A percentile compares a stretch with the other conserved stretches of the same genome.
Evolutionary conservation across 2,113 vertebrate species (phyloP).

Genomic region (Toxostoma redivivum): DNA sequence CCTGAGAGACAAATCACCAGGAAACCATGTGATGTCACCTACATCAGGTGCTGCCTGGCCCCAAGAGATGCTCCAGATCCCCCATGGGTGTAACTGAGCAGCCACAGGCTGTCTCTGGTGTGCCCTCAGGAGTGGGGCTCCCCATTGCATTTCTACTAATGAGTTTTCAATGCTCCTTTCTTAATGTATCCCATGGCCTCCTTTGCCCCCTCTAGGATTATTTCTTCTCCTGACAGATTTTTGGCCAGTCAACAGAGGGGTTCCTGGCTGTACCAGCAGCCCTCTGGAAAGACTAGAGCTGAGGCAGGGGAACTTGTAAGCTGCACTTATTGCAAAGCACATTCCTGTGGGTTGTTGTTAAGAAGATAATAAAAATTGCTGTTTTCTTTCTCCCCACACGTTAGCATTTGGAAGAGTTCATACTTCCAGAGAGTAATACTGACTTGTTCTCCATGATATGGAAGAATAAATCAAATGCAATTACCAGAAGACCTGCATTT

Average conservation of each 20-base stretch:
- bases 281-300: background rate
- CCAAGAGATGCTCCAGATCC: background rate
- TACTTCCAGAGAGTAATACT: background rate
- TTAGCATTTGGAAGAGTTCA: background rate
- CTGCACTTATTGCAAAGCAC: background rate
- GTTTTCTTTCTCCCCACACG: background rate
- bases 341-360: background rate
- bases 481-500: background rate
- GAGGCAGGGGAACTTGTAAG: background rate
- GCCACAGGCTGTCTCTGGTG: no score
- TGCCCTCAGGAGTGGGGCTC: background rate
- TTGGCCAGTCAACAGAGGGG: fast-evolving
- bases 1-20: background rate
- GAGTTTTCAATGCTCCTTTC: background rate
- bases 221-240: background rate
- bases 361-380: background rate
- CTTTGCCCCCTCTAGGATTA: background rate
- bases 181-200: background rate
- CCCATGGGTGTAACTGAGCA: fast-evolving
- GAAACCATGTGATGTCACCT: background rate
- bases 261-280: background rate
- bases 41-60: background rate
- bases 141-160: background rate
- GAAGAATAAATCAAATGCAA: background rate
- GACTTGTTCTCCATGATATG: fast-evolving